Percentiles rank a stretch among this genome's conserved stretches.
Conservation (phyloP, 2,888 invertebrate species). For the Hipparchia sbordonii region DNA sequence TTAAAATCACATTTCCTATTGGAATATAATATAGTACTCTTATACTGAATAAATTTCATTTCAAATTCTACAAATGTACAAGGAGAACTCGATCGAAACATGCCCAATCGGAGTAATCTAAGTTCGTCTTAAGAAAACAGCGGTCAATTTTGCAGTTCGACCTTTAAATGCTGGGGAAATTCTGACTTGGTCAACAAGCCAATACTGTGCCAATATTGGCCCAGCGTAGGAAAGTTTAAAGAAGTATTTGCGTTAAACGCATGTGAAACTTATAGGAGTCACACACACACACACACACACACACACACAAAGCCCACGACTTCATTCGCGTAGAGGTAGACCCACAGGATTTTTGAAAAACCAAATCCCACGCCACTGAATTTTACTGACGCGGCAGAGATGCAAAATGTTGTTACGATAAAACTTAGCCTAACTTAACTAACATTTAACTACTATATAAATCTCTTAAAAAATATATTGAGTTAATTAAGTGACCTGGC, state of each 20-base stretch:
- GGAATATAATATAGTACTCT: not conserved
- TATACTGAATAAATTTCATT: slow-evolving; percentile 7
- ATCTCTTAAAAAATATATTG: too few species aligned
- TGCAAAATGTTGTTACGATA: too few species aligned
- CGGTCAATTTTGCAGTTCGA: slow-evolving; percentile 21
- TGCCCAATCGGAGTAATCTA: slow-evolving; percentile 23
- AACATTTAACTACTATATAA: too few species aligned
- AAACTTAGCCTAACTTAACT: too few species aligned
- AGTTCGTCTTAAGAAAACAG: slow-evolving; percentile 27
- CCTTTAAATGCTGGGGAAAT: slow-evolving; percentile 23
- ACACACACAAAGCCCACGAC: too few species aligned
- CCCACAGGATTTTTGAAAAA: too few species aligned
- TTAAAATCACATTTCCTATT: too few species aligned
- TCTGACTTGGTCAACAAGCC: slow-evolving; percentile 26
- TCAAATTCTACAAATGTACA: slow-evolving; percentile 8
- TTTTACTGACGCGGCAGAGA: too few species aligned
- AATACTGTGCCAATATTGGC: slow-evolving; percentile 14
- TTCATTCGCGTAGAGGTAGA: too few species aligned
- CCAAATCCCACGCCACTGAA: too few species aligned
- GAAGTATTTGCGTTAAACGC: not conserved
- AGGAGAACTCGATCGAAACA: slow-evolving; percentile 16
- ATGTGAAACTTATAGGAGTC: not conserved
- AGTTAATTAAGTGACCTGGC: too few species aligned
- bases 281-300: too few species aligned
- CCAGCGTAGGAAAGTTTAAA: not conserved